Conservation (phyloP, 2,888 invertebrate species). For the Rhagonycha lutea region DNA sequence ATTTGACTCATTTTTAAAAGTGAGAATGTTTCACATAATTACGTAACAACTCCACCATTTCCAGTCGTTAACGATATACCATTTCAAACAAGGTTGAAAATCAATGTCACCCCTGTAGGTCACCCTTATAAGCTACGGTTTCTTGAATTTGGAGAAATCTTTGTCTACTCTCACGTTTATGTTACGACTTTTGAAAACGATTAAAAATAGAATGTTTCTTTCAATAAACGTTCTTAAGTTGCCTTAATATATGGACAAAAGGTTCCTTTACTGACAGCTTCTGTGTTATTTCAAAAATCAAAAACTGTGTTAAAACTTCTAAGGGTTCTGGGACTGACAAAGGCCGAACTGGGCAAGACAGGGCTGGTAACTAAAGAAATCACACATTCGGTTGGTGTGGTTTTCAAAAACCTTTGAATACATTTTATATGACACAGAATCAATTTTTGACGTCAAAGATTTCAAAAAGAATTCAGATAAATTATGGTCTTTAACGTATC, state of each 20-base stretch:
- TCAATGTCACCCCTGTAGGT: constrained; percentile 29
- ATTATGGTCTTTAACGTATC: constrained; percentile 48
- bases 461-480: constrained; percentile 48
- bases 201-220: not conserved
- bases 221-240: constrained; percentile 4
- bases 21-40: not conserved
- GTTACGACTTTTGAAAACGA: constrained; percentile 9
- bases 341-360: constrained; percentile 41
- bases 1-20: not conserved
- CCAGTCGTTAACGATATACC: not conserved
- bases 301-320: constrained; percentile 15
- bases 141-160: constrained; percentile 5
- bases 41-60: not conserved
- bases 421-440: constrained; percentile 41
- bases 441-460: constrained; percentile 19
- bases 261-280: constrained; percentile 15
- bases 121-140: constrained; percentile 28
- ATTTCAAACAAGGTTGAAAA: constrained; percentile 27
- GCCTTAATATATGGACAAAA: constrained; percentile 15
- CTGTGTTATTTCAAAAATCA: constrained; percentile 12
- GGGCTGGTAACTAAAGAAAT: constrained; percentile 40
- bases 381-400: constrained; percentile 45
- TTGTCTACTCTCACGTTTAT: constrained; percentile 2
- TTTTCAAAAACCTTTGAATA: constrained; percentile 45
- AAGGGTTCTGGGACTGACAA: constrained; percentile 30